Evolutionary conservation across 2,113 vertebrate genomes (phyloP).

Genomic region (Azemiops feae): DNA sequence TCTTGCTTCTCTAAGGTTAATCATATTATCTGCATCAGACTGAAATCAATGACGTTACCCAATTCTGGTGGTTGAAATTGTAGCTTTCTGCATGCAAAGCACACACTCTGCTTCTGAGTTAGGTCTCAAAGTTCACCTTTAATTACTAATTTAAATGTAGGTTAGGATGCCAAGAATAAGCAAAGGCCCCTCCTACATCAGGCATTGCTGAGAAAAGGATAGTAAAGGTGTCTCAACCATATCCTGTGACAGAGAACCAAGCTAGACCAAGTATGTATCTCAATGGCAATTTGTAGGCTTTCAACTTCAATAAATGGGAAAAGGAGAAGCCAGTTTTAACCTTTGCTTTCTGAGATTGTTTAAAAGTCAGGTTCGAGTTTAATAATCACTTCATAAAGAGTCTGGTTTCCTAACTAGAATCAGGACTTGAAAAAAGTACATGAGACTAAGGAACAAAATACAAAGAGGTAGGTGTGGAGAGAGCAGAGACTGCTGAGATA

Average conservation of each 20-base stretch:
- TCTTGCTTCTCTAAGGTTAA: background rate
- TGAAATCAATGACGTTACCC: background rate
- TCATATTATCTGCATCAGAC: background rate
- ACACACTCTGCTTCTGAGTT: background rate
- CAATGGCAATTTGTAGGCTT: background rate
- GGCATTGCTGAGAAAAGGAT: background rate
- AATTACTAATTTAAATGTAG: background rate
- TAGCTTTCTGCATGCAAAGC: background rate
- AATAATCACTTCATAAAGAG: background rate
- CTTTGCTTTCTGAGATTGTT: background rate
- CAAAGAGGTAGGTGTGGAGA: background rate
- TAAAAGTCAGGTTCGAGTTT: background rate
- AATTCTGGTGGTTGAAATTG: background rate
- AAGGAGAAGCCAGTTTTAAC: background rate
- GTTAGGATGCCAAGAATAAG: background rate
- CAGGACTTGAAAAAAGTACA: background rate
- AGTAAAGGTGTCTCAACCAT: background rate
- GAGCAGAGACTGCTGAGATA: background rate
- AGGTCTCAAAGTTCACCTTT: background rate
- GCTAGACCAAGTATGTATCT: background rate
- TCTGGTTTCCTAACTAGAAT: background rate
- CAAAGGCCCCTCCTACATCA: background rate
- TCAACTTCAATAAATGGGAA: background rate
- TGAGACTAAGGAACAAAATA: background rate
- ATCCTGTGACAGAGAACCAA: background rate